phyloP scores from a whole-genome alignment of 2,113 vertebrate genomes.

The Meleagris gallopavo region DNA sequence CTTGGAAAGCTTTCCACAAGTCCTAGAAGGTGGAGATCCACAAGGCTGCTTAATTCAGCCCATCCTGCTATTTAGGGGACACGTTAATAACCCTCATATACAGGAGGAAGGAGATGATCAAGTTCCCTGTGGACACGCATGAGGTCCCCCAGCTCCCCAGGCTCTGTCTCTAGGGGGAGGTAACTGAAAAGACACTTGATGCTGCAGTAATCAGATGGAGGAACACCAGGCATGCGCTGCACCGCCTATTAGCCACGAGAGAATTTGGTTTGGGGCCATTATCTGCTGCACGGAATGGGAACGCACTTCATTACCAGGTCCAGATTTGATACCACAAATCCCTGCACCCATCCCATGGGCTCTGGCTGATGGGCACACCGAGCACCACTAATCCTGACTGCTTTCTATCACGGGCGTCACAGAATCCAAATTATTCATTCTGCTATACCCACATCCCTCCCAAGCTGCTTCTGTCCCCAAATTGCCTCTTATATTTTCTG shows the following conservation, averaged over 20 bases:
- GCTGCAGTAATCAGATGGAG: neutral
- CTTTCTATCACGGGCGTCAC: conserved; percentile 39
- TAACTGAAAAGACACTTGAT: neutral
- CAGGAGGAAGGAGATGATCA: neutral
- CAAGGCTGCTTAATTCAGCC: rapidly evolving
- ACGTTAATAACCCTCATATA: rapidly evolving
- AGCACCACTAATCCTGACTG: conserved; percentile 21
- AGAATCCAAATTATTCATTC: conserved; percentile 66
- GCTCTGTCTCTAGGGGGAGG: rapidly evolving
- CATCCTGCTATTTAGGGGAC: neutral
- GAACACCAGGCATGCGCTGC: rapidly evolving
- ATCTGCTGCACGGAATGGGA: neutral
- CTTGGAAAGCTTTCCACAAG: neutral
- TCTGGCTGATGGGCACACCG: neutral
- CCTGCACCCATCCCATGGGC: rapidly evolving
- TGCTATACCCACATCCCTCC: conserved; percentile 12
- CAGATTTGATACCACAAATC: neutral
- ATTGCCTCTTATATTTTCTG: conserved; percentile 54
- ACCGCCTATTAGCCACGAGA: neutral
- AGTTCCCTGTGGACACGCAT: rapidly evolving
- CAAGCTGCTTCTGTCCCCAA: conserved; percentile 31
- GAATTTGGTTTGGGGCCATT: neutral
- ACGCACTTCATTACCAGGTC: neutral
- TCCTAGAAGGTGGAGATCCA: rapidly evolving
- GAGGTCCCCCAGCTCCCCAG: neutral